These are phyloP conservation scores for Bubalus kerabau DNA, from an alignment of 2,113 vertebrate species.

Conservation along the genomic window DNA sequence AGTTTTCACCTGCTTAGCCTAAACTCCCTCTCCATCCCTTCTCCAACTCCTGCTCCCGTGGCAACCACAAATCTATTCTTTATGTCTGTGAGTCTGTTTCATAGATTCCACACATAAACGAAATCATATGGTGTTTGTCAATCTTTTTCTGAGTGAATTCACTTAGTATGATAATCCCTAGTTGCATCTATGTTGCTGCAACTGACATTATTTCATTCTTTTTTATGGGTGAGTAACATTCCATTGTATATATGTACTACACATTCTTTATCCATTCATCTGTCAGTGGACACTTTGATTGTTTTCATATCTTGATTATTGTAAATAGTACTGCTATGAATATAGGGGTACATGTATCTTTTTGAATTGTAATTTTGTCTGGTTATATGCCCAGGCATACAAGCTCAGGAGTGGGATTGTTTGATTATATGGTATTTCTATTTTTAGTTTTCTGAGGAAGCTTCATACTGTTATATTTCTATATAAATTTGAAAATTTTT, in stretches of 20 bases:
- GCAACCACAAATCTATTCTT: background rate
- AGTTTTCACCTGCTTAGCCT: background rate
- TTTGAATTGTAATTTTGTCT: background rate
- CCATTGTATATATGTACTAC: background rate
- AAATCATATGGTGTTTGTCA: background rate
- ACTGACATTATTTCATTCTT: background rate
- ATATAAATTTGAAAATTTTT: background rate
- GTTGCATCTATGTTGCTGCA: background rate
- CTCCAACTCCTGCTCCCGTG: fast-evolving
- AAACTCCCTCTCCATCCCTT: background rate
- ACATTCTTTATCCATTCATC: background rate
- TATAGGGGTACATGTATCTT: background rate
- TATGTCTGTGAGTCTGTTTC: background rate
- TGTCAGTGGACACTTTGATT: background rate
- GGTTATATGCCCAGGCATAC: background rate
- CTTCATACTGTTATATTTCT: background rate
- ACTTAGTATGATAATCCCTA: background rate
- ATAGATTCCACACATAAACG: background rate
- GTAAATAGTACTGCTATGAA: background rate
- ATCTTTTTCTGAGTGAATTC: background rate
- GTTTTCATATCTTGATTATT: background rate
- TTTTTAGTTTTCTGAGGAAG: background rate
- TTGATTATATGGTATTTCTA: background rate
- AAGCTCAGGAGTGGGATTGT: background rate
- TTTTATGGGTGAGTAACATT: background rate